Evolutionary conservation across 37 sponge, comb jelly and placozoan genomes (phyloP).

Genomic region (Eunapius fragilis): DNA sequence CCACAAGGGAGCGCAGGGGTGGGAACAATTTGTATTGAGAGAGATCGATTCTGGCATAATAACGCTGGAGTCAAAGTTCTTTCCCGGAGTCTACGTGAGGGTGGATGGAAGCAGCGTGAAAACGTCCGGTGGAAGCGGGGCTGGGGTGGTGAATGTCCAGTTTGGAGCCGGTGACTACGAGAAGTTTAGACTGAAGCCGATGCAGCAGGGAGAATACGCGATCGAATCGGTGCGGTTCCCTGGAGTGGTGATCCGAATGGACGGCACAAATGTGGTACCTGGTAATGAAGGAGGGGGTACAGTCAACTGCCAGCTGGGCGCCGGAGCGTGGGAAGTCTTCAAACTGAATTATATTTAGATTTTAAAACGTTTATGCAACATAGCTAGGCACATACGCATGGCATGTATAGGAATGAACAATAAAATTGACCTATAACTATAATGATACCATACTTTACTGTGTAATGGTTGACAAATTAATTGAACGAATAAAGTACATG

Average conservation of each 20-base stretch:
- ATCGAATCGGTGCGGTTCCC: background rate
- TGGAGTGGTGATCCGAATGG: background rate
- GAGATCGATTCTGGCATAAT: background rate
- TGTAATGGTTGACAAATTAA: too few relatives aligned
- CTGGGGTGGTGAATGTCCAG: background rate
- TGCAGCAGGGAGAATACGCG: background rate
- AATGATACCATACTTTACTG: too few relatives aligned
- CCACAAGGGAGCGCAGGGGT: background rate
- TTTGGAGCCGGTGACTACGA: background rate
- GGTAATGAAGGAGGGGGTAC: background rate
- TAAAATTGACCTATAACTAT: too few relatives aligned
- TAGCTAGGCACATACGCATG: too few relatives aligned
- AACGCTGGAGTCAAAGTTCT: background rate
- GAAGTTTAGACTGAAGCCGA: background rate
- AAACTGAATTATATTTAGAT: too few relatives aligned
- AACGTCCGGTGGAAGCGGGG: background rate
- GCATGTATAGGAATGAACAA: too few relatives aligned
- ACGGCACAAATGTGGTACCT: slow-evolving; percentile 33
- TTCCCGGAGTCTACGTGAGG: background rate
- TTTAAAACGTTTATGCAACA: too few relatives aligned
- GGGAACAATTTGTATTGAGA: background rate
- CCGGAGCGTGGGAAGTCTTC: background rate
- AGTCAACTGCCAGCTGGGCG: background rate
- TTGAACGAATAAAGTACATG: too few relatives aligned
- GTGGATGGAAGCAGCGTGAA: background rate